Evolutionary conservation across 2,797 vertebrate genomes (phyloP), one percentile per base, ranked within the genome.

Genomic region (Fringilla coelebs): DNA sequence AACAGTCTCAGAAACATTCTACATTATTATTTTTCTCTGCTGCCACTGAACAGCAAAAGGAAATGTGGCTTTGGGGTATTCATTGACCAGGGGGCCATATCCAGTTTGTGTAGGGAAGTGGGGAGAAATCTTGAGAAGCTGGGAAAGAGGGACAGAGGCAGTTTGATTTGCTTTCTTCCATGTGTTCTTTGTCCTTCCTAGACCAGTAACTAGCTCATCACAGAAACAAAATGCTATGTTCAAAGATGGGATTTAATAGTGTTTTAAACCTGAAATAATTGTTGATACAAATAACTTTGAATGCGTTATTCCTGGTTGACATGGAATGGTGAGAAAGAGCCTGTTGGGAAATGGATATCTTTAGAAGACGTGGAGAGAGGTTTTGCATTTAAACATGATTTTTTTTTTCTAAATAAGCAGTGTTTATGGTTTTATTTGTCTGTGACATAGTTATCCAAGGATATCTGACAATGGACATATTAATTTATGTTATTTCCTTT

Each of bases 401-500:
- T 55, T 57, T 49, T 43, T 85, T 76, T 18, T 2, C 41, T 25
- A 71, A 85, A 57, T 16, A 81, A 82, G 71, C n/a, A 54, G 24
- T 74, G 15, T 76, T 95, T 88, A 66, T 67, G 70, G 38, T 80
- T 92, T 88, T 88, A 58, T 88, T 91, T 94, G 32, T 73, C 60
- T 2, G 9, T 19, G 12, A 54, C 48, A 31, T 76, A 79, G 83
- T 88, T 94, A 76, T 61, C 45, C 74, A 94, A 93, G 88, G 77
- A 71, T 91, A 86, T 32, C 83, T 87, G 63, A 85, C 71, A 91
- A 45, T 11, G 20, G 67, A 31, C 11, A 61, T 60, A 83, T 52
- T 58, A 92, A 92, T 80, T 78, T 55, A 52, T 85, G 51, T 63
- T 75, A 36, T 29, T 93, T 80, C 60, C 70, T 83, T 74, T 87